Percentiles rank a stretch among this genome's conserved stretches.
Evolutionary conservation across 2,113 vertebrate species (phyloP).

Genomic region (Dermatemys mawii): DNA sequence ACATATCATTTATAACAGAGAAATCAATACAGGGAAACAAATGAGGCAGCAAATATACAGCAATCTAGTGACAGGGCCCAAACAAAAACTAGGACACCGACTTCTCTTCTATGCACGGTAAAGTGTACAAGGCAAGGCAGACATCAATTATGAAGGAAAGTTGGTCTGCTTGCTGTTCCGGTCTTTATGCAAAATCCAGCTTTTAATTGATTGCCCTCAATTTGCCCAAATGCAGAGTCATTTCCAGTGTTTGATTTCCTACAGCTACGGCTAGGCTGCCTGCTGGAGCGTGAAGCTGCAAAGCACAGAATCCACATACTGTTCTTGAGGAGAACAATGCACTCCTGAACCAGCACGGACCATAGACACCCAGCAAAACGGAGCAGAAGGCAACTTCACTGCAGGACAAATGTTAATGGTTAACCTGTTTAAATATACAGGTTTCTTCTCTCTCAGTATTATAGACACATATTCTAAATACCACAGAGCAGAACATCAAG

Average conservation of each 20-base stretch:
- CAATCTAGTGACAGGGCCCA: background rate
- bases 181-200: background rate
- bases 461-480: background rate
- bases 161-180: background rate
- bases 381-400: background rate
- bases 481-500: background rate
- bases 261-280: background rate
- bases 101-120: background rate
- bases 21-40: background rate
- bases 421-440: background rate
- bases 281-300: background rate
- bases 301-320: background rate
- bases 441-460: background rate
- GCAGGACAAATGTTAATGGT: background rate
- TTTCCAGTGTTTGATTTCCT: background rate
- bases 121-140: background rate
- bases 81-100: background rate
- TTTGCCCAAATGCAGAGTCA: background rate
- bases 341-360: background rate
- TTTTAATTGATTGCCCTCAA: background rate
- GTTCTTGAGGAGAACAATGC: slow-evolving; percentile 9
- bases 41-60: background rate
- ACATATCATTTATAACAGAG: background rate
- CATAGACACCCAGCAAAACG: background rate
- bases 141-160: background rate